Base-by-base conservation (phyloP, 2,113 vertebrate genomes). In the Poicephalus meyeri region DNA sequence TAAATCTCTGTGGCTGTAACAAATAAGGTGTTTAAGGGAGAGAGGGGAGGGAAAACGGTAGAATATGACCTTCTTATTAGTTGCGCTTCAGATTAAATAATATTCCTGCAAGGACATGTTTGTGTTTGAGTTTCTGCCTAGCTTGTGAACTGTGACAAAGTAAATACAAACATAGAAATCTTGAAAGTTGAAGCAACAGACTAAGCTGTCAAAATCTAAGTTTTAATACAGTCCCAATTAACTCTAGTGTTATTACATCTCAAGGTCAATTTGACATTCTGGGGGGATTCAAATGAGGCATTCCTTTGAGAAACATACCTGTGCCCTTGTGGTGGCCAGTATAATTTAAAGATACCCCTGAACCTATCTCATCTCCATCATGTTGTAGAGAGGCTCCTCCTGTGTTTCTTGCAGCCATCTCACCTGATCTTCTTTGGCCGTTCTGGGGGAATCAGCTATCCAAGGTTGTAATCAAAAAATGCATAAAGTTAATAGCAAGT, bases 51-150 rank as follows among this genome's bases (percentile, higher is more conserved):
- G 26, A 55, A 50, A 65, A 41, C 24, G n/a, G 44, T 89, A 64
- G 64, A 85, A 33, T 71, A 11, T 68, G 83, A 88, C 46, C 65
- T 93, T 89, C 49, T 29, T 73, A 50, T 74, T 78, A 74, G 42
- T 74, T 94, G 55, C 35, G 35, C 25, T 89, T 89, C 52, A 68
- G 76, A 87, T 64, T 35, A 92, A 95, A 88, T 77, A 86, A 80
- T 68, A 61, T 68, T 91, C 29, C 58, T 73, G 49, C 69, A 94
- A 93, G 88, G 69, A 53, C 42, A 7, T 16, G 8, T 28, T 89
- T 89, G 56, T 73, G 33, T 95, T 60, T 47, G 74, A 73, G 56
- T 66, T 88, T 82, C 46, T 80, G 6, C 14, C 39, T 76, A 49
- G 21, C 7, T 65, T 91, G 44, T 74, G 61, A 94, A 80, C 33